Base-by-base conservation (phyloP, 2,797 vertebrate genomes). In the Trachurus trachurus region DNA sequence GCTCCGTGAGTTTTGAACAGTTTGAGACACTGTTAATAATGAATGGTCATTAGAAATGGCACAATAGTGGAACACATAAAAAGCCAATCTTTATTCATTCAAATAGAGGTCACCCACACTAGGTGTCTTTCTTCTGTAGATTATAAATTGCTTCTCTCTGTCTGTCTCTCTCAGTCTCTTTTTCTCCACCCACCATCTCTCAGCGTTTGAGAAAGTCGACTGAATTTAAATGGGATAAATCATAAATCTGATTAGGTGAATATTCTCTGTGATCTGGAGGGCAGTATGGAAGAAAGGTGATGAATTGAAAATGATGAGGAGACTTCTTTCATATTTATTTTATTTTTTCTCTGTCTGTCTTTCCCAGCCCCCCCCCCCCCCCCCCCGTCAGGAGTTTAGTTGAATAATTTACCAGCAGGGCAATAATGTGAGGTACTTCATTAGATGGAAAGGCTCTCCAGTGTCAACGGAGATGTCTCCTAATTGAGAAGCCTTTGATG, bases 181-280 rank as follows among this genome's bases (percentile, higher is more conserved):
- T 57, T 71, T 56, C 60, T 89, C 88, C 87, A 50, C 86, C 88
- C 87, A 74, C 87, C 88, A 60, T 82, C 87, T 79, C 85, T 79
- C 76, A 71, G 89, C 76, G 78, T 92, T 90, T 89, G 84, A 89
- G 87, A 82, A 93, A 94, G 91, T 88, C 84, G 86, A 88, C 91
- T 90, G 92, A 93, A 95, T 95, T 95, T 95, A 94, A 95, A 95
- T 94, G 84, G 93, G 87, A 92, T 94, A 92, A 95, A 94, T 95
- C 92, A 95, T 94, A 93, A 93, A 95, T 94, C 90, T 95, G 94
- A 95, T 95, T 93, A 93, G 86, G 87, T 81, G 84, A 93, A 93
- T 95, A 95, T 94, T 95, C 92, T 90, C 92, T 93, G 86, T 92
- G 94, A 93, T 94, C 88, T 92, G 83, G 77, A 87, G 93, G 89